Conservation (phyloP, 2,888 invertebrate species). For the Drosophila subsilvestris region DNA sequence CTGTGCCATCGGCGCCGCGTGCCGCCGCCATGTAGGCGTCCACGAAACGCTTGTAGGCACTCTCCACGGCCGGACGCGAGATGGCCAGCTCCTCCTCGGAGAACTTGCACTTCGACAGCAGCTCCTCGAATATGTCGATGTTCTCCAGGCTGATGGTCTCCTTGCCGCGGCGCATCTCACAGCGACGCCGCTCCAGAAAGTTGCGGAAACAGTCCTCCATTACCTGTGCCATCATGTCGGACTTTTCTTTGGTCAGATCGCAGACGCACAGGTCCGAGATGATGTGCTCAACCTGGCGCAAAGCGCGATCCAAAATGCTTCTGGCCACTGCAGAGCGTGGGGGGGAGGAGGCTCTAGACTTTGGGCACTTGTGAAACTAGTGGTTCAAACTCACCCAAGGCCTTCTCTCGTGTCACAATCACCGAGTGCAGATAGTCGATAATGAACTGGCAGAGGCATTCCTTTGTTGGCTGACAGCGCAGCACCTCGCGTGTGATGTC, state of each 20-base stretch:
- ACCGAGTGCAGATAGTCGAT: constrained; percentile 89
- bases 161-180: constrained; percentile 64
- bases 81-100: constrained; percentile 75
- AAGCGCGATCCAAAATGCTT: constrained; percentile 72
- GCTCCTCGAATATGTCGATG: constrained; percentile 78
- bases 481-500: constrained; percentile 91
- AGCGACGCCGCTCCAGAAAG: constrained; percentile 75
- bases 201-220: constrained; percentile 81
- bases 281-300: constrained; percentile 80
- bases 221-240: constrained; percentile 68
- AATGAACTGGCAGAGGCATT: constrained; percentile 87
- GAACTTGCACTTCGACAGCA: constrained; percentile 79
- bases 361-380: background rate
- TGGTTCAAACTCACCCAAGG: constrained; percentile 73
- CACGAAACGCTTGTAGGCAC: constrained; percentile 81
- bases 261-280: constrained; percentile 78
- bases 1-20: constrained; percentile 76
- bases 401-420: constrained; percentile 87
- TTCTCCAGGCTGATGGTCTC: constrained; percentile 72
- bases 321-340: constrained; percentile 71
- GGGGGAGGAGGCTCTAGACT: too few relatives aligned
- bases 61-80: constrained; percentile 78
- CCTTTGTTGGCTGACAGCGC: constrained; percentile 86
- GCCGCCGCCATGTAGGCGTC: constrained; percentile 78
- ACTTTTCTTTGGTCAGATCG: constrained; percentile 73